Evolutionary conservation across 2,113 vertebrate species (phyloP).

Genomic region (Propithecus coquereli): DNA sequence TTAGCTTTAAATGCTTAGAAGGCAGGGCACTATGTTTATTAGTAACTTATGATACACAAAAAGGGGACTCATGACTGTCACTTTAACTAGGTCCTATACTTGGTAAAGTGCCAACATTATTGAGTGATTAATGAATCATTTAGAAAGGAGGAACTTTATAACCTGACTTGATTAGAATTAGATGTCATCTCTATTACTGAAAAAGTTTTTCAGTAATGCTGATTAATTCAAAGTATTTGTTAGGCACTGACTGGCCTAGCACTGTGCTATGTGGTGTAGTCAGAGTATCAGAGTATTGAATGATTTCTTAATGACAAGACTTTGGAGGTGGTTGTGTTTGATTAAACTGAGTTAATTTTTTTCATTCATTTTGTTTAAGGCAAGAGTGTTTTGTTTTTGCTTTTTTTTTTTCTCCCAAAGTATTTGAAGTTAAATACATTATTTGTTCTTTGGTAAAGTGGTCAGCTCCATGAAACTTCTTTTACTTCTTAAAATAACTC

Average conservation of each 20-base stretch:
- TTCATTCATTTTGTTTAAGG: not conserved
- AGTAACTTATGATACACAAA: not conserved
- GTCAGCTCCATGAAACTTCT: not conserved
- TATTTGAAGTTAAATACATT: not conserved
- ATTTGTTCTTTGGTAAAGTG: slow-evolving; percentile 36
- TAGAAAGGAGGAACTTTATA: slow-evolving; percentile 25
- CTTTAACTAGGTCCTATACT: not conserved
- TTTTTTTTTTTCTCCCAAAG: not conserved
- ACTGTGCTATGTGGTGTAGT: not conserved
- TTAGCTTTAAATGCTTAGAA: slow-evolving; percentile 31
- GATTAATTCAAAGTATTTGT: not conserved
- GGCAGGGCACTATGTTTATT: not conserved
- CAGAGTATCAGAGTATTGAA: not conserved
- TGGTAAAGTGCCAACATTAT: not conserved
- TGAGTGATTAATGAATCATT: slow-evolving; percentile 12
- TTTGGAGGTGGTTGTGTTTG: not conserved
- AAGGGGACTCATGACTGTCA: not conserved
- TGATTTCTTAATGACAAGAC: not conserved
- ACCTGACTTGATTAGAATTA: slow-evolving; percentile 8
- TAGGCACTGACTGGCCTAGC: not conserved
- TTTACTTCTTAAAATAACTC: slow-evolving; percentile 14
- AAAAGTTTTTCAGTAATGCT: slow-evolving; percentile 22
- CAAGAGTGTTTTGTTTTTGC: not conserved
- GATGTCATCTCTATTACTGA: not conserved
- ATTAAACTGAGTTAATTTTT: not conserved